These are phyloP conservation scores for Huso huso DNA, from an alignment of 2,797 vertebrate species.

Conservation along the genomic window DNA sequence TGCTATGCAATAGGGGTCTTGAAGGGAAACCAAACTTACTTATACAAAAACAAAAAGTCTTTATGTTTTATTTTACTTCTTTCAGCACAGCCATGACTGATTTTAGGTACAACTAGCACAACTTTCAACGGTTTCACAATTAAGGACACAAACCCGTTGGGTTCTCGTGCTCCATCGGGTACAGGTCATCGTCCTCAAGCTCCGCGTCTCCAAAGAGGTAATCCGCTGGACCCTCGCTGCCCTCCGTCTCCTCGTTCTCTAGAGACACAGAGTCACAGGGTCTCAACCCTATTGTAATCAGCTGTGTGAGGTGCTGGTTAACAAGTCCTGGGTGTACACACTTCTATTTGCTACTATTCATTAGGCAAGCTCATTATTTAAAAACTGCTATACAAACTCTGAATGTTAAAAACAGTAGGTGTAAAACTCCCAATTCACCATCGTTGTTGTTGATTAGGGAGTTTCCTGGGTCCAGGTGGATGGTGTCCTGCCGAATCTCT, in stretches of 20 bases:
- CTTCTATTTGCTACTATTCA: too few species aligned
- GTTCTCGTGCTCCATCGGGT: conserved; percentile 88
- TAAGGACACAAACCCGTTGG: conserved; percentile 53
- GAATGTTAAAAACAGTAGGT: too few species aligned
- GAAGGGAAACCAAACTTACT: too few species aligned
- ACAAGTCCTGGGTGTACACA: too few species aligned
- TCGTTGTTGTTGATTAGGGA: conserved; percentile 80
- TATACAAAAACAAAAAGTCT: too few species aligned
- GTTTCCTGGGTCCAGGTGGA: conserved; percentile 78
- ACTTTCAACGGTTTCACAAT: too few species aligned
- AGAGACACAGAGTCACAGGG: conserved; percentile 7
- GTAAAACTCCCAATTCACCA: conserved; percentile 38
- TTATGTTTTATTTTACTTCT: too few species aligned
- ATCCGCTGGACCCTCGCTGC: conserved; percentile 89
- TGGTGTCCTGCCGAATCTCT: conserved; percentile 76
- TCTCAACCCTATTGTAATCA: not conserved
- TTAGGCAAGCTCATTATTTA: too few species aligned
- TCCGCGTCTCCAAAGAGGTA: conserved; percentile 91
- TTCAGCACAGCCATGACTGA: too few species aligned
- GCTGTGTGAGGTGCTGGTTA: not conserved
- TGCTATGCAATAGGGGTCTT: too few species aligned
- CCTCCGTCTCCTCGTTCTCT: conserved; percentile 97
- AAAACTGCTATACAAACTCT: too few species aligned
- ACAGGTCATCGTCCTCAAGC: conserved; percentile 88
- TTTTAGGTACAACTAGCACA: too few species aligned